phyloP scores from a whole-genome alignment of 2,797 vertebrate genomes.

The Sebastes iracundus region DNA sequence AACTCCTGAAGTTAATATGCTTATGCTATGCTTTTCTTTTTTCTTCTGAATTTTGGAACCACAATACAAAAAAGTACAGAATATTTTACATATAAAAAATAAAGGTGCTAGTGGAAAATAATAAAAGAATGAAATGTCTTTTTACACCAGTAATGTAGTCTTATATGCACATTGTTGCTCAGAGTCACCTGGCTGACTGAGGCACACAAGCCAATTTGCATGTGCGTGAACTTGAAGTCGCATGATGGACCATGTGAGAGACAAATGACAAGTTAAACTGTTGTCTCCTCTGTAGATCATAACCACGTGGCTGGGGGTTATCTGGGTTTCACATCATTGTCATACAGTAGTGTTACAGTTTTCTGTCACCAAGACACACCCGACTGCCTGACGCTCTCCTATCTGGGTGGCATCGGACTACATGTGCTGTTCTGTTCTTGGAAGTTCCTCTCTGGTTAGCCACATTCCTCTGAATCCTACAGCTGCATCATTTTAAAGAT shows the following conservation, averaged over 20 bases:
- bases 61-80: neutral
- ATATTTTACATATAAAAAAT: neutral
- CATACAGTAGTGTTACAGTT: neutral
- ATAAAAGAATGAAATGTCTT: neutral
- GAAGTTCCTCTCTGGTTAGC: conserved; percentile 40
- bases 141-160: neutral
- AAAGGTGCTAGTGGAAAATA: neutral
- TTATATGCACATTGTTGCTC: neutral
- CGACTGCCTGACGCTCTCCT: conserved; percentile 37
- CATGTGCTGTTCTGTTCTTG: neutral
- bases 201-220: neutral
- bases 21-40: too few species aligned
- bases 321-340: conserved; percentile 41
- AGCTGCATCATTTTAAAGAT: neutral
- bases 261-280: conserved; percentile 7
- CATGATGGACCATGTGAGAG: conserved; percentile 42
- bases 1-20: neutral
- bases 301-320: conserved; percentile 21
- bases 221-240: conserved; percentile 4
- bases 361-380: conserved; percentile 16
- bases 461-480: neutral
- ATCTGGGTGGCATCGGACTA: conserved; percentile 61
- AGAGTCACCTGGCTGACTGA: conserved; percentile 13
- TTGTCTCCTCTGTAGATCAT: neutral
- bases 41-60: neutral